phyloP scores from a whole-genome alignment of 2,113 vertebrate species.

The Acanthisitta chloris region DNA sequence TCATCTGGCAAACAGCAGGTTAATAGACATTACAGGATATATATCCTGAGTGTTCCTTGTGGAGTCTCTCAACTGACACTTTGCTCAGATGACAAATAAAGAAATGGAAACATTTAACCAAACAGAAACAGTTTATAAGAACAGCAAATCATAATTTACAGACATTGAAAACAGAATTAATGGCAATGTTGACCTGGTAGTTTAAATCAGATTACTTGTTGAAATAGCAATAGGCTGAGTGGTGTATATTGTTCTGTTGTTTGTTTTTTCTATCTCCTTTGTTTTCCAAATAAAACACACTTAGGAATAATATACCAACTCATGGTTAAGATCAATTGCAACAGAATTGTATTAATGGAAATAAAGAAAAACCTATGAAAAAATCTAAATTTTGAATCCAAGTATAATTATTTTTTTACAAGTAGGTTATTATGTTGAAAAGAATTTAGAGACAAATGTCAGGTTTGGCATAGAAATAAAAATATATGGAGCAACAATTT shows the following conservation, averaged over 20 bases:
- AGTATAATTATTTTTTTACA: background rate
- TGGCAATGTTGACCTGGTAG: background rate
- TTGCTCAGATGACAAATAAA: background rate
- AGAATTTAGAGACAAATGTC: background rate
- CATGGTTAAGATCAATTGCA: background rate
- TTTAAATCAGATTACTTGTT: background rate
- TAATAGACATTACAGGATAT: background rate
- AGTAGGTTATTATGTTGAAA: background rate
- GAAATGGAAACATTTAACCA: background rate
- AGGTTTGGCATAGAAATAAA: background rate
- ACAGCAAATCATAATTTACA: background rate
- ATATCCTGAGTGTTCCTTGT: background rate
- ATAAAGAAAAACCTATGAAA: background rate
- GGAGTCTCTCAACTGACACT: background rate
- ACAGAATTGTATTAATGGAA: background rate
- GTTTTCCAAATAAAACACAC: background rate
- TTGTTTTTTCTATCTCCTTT: background rate
- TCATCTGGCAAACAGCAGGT: background rate
- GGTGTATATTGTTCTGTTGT: background rate
- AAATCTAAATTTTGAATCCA: background rate
- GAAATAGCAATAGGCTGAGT: accelerated
- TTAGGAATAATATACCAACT: background rate
- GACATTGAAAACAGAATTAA: background rate
- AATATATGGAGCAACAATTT: background rate
- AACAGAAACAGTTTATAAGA: background rate